Percentiles rank a stretch among this genome's conserved stretches.
Conservation (phyloP, 2,797 vertebrate genomes). For the Rhynchonycteris naso region DNA sequence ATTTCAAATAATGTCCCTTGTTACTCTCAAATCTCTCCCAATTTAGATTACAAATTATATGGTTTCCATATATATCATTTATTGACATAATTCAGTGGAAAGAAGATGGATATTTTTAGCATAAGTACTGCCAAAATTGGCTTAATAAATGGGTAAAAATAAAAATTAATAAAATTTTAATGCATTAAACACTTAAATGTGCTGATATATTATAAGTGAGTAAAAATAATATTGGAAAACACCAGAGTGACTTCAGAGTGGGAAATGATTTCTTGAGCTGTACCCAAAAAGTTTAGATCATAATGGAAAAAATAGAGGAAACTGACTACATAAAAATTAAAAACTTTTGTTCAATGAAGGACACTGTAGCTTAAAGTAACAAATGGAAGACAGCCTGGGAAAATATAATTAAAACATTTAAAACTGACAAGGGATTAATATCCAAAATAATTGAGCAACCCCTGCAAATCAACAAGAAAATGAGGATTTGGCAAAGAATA, state of each 20-base stretch:
- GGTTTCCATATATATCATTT: background rate
- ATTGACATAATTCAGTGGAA: background rate
- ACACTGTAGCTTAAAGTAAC: constrained; percentile 55
- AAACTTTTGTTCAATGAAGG: constrained; percentile 52
- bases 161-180: background rate
- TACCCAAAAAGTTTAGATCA: background rate
- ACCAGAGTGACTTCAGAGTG: background rate
- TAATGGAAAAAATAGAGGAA: background rate
- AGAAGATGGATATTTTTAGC: background rate
- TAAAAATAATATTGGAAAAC: background rate
- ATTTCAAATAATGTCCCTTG: background rate
- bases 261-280: background rate
- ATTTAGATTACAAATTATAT: constrained; percentile 40
- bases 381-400: constrained; percentile 62
- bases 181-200: background rate
- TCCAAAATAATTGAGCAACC: constrained; percentile 69
- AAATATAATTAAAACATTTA: constrained; percentile 68
- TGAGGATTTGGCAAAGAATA: constrained; percentile 40
- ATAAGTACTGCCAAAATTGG: background rate
- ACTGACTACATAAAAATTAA: constrained; percentile 35
- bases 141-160: background rate
- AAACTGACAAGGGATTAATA: constrained; percentile 73
- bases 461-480: constrained; percentile 49
- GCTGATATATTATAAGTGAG: background rate
- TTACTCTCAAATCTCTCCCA: background rate